phyloP scores from a whole-genome alignment of 2,888 invertebrate species.

The Rhagonycha lutea region DNA sequence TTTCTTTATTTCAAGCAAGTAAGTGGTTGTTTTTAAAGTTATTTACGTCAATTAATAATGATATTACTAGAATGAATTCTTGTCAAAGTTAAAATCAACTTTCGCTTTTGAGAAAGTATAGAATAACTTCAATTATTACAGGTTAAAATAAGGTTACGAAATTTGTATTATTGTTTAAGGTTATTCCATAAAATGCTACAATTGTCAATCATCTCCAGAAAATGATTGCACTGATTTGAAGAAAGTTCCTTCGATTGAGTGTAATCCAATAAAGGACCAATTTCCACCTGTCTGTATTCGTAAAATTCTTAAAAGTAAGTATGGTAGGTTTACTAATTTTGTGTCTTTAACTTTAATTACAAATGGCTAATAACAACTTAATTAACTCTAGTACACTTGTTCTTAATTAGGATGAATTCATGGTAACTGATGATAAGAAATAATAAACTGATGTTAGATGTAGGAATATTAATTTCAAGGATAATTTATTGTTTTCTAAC shows the following conservation, averaged over 20 bases:
- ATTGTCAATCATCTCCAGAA: constrained; percentile 9
- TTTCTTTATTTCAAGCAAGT: background rate
- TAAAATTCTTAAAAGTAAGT: constrained; percentile 18
- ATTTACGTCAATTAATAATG: background rate
- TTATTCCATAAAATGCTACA: constrained; percentile 16
- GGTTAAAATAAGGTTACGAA: background rate
- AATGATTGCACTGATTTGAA: constrained; percentile 13
- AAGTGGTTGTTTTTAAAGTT: background rate
- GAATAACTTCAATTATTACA: background rate
- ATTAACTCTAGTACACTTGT: background rate
- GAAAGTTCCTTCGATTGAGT: constrained; percentile 4
- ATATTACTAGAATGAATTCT: background rate
- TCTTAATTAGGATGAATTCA: background rate
- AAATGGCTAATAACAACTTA: background rate
- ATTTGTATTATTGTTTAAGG: constrained; percentile 8
- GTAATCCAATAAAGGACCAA: background rate
- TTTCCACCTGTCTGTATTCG: constrained; percentile 16
- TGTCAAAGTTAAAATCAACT: constrained; percentile 1
- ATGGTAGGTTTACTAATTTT: background rate
- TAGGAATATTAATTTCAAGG: background rate
- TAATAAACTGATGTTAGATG: background rate
- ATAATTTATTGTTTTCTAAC: background rate
- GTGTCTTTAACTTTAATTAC: background rate
- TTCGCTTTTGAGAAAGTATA: background rate
- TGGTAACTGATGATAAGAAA: too few relatives aligned